Conservation (phyloP, 2,113 vertebrate species). For the Paramisgurnus dabryanus region DNA sequence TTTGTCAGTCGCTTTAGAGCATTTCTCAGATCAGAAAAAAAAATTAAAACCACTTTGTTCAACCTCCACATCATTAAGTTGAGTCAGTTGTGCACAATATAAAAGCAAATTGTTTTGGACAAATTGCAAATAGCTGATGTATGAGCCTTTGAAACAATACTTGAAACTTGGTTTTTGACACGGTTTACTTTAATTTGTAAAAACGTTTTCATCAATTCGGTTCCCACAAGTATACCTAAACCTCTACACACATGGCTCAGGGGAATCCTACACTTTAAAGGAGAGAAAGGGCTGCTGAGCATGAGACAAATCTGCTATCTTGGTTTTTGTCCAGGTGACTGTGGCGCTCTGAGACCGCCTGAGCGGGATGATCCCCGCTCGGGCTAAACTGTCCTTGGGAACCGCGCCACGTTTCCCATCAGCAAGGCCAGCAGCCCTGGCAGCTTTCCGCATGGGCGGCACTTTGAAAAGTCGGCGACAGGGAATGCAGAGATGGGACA, state of each 20-base stretch:
- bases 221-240: no score
- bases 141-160: no score
- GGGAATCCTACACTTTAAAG: conserved; percentile 6
- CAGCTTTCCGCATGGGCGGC: not conserved
- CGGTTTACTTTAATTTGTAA: no score
- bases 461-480: conserved; percentile 8
- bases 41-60: no score
- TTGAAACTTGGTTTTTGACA: no score
- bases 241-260: not conserved
- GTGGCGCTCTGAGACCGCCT: conserved; percentile 19
- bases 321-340: conserved; percentile 44
- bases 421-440: conserved; percentile 35
- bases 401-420: conserved; percentile 30
- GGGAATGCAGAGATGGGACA: not conserved
- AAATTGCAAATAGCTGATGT: no score
- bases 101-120: no score
- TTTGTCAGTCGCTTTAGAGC: no score
- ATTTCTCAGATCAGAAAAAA: no score
- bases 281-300: conserved; percentile 16
- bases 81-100: no score
- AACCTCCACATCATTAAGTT: no score
- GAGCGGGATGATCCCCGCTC: conserved; percentile 33
- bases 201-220: no score
- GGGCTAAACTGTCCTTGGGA: conserved; percentile 51
- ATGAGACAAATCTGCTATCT: conserved; percentile 37